A percentile compares a stretch with the other conserved stretches of the same genome.
phyloP scores from a whole-genome alignment of 1,140 invertebrate genomes.

The Ephestia elutella region DNA sequence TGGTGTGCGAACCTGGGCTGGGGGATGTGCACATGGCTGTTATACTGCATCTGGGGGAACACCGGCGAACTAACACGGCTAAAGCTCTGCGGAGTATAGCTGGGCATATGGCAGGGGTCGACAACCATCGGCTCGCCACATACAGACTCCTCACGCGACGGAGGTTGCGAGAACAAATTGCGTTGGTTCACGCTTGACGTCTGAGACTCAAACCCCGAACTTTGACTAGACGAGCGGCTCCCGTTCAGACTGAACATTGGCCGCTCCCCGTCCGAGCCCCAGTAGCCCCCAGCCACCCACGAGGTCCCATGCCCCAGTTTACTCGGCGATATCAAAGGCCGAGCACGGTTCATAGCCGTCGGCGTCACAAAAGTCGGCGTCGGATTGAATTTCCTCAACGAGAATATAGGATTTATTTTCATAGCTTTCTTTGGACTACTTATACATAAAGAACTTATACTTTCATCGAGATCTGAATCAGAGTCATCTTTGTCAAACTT shows the following conservation, averaged over 20 bases:
- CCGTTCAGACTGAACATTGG: slow-evolving; percentile 57
- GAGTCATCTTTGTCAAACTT: slow-evolving; percentile 57
- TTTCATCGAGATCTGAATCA: slow-evolving; percentile 68
- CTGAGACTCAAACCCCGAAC: slow-evolving; percentile 73
- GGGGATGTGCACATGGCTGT: slow-evolving; percentile 64
- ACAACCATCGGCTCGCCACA: slow-evolving; percentile 55
- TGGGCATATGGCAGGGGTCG: slow-evolving; percentile 17
- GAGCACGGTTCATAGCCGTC: slow-evolving; percentile 37
- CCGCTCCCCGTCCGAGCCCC: slow-evolving; percentile 62
- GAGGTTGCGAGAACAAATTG: slow-evolving; percentile 61
- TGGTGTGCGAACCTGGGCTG: slow-evolving; percentile 49
- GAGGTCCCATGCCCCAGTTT: slow-evolving; percentile 67
- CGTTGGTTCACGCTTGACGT: slow-evolving; percentile 62
- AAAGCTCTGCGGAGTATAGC: slow-evolving; percentile 33
- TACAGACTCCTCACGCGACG: slow-evolving; percentile 60
- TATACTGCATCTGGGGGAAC: slow-evolving; percentile 64
- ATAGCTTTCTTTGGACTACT: slow-evolving; percentile 52
- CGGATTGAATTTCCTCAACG: slow-evolving; percentile 61
- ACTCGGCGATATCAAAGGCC: slow-evolving; percentile 68
- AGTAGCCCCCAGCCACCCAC: slow-evolving; percentile 72
- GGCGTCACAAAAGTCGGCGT: slow-evolving; percentile 64
- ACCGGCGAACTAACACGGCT: slow-evolving; percentile 50
- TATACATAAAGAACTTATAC: slow-evolving; percentile 65
- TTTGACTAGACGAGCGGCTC: slow-evolving; percentile 71
- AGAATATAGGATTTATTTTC: slow-evolving; percentile 56